Conservation (phyloP, 2,888 invertebrate genomes). For the Nipponacmea schrenckii region DNA sequence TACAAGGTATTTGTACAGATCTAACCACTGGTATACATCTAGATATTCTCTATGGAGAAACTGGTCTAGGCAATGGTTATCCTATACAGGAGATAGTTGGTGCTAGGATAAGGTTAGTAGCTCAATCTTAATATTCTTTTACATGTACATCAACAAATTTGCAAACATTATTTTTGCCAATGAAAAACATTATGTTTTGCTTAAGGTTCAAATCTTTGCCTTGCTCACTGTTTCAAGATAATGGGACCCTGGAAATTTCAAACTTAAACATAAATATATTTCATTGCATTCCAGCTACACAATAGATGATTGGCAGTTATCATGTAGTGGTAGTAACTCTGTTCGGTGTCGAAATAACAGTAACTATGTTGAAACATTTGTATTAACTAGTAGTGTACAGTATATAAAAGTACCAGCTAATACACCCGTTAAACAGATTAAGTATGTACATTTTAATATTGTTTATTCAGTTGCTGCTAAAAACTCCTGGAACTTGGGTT, state of each 20-base stretch:
- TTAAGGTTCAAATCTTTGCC: no score
- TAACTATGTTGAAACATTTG: slow-evolving; percentile 38
- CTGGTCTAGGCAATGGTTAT: slow-evolving; percentile 45
- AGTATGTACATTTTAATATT: slow-evolving; percentile 23
- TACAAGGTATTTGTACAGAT: slow-evolving; percentile 50
- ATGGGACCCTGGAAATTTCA: not conserved
- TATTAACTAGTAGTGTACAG: slow-evolving; percentile 43
- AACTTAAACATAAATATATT: no score
- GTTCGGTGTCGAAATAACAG: slow-evolving; percentile 35
- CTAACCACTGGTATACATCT: slow-evolving; percentile 55
- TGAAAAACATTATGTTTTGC: no score
- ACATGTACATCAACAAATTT: not conserved
- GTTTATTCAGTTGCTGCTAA: not conserved
- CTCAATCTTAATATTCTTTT: not conserved
- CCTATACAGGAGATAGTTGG: slow-evolving; percentile 58
- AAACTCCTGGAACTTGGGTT: no score
- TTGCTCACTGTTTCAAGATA: not conserved
- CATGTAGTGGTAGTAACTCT: slow-evolving; percentile 42
- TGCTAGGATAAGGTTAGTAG: slow-evolving; percentile 53
- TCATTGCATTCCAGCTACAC: slow-evolving; percentile 43
- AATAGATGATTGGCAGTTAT: slow-evolving; percentile 47
- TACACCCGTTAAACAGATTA: slow-evolving; percentile 19
- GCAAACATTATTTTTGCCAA: no score
- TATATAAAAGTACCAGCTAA: slow-evolving; percentile 47
- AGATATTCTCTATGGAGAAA: slow-evolving; percentile 55